Evolutionary conservation across 2,797 vertebrate genomes (phyloP), one percentile per base, ranked within the genome.

Genomic region (Sitta carolinensis): DNA sequence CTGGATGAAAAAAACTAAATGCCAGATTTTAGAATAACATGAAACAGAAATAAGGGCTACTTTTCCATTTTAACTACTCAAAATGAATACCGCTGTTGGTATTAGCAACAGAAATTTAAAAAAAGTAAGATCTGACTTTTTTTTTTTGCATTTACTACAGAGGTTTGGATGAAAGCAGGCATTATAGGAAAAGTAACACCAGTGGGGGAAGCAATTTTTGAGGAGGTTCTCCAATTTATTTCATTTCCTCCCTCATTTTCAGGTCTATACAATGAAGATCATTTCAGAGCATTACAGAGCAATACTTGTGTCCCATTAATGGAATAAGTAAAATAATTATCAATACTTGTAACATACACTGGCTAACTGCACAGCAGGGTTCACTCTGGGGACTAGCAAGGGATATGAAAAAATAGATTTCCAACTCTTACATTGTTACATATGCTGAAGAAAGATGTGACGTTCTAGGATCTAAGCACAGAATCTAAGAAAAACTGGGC

Each of bases 391-490:
- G 13, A 87, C 7, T 30, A 75, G 45, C 15, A 83, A 59, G 5
- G 4, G 5, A 13, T 47, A 45, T 2, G 1, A 76, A 22, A 42
- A 73, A 74, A 26, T 17, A 0, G 38, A 57, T 47, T 64, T 55
- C 30, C n/a, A 80, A 22, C 2, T 83, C 43, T 36, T 13, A 6
- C 13, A 42, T 11, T 87, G n/a, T 11, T 27, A 42, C 2, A 40
- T 40, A 40, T 40, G 40, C 5, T 75, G n/a, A 9, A 23, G 48
- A 69, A 42, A 67, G 17, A 26, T 0, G 1, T 8, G 5, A 50
- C 10, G 55, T 42, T 30, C 32, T 25, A 48, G 3, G 20, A 74
- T 23, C 38, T 52, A 17, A 26, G 34, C 23, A 52, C 0, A 79
- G 16, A 62, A 80, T 9, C 16, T 52, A 5, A 63, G 3, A 36